These are phyloP conservation scores for Irena cyanogastra DNA, from an alignment of 2,113 vertebrate species.

Conservation along the genomic window DNA sequence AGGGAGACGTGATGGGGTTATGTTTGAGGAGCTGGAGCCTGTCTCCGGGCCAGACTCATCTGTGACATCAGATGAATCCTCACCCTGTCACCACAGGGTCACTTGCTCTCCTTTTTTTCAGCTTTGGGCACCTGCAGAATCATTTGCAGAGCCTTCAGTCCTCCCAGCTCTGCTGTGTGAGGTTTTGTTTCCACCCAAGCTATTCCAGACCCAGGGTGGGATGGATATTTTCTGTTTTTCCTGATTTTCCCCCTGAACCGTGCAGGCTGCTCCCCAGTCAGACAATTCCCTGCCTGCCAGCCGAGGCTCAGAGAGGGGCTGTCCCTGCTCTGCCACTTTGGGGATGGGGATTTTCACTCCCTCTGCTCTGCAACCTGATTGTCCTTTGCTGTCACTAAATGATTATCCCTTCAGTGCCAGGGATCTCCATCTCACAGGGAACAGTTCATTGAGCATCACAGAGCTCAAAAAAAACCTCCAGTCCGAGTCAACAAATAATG, in stretches of 20 bases:
- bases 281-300: neutral
- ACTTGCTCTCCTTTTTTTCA: neutral
- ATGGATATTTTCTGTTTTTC: neutral
- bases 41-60: neutral
- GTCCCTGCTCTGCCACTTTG: neutral
- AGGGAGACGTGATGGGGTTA: neutral
- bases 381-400: slow-evolving; percentile 4
- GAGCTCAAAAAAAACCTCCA: neutral
- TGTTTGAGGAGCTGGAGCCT: neutral
- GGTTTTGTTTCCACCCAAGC: neutral
- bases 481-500: neutral
- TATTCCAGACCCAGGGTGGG: neutral
- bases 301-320: neutral
- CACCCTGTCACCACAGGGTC: neutral
- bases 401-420: neutral
- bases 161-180: neutral
- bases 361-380: neutral
- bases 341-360: neutral
- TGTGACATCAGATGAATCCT: neutral
- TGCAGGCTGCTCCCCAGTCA: neutral
- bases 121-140: neutral
- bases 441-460: neutral
- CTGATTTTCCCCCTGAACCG: neutral
- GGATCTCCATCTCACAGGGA: neutral
- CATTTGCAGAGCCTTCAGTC: neutral